Evolutionary conservation across 2,888 invertebrate species (phyloP).

Genomic region (Limnephilus rhombicus): DNA sequence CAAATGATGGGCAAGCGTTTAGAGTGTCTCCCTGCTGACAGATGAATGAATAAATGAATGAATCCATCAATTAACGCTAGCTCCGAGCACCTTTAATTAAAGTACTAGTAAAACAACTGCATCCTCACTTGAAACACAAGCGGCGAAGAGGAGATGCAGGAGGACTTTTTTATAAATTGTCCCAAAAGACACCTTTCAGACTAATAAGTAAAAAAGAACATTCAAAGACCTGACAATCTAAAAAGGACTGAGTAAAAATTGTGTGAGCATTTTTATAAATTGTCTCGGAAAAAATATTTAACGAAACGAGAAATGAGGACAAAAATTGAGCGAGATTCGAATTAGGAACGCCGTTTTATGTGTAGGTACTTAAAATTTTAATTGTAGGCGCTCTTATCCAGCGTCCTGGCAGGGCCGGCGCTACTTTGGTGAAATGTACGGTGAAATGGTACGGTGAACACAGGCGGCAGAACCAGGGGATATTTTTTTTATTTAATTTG

Average conservation of each 20-base stretch:
- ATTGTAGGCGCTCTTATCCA: slow-evolving; percentile 16
- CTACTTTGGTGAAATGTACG: too few relatives aligned
- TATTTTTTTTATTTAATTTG: background rate
- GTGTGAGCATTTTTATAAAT: background rate
- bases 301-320: background rate
- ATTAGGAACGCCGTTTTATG: background rate
- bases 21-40: too few relatives aligned
- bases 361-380: slow-evolving; percentile 29
- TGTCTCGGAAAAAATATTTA: background rate
- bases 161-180: background rate
- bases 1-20: too few relatives aligned
- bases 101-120: too few relatives aligned
- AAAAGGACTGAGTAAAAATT: background rate
- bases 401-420: background rate
- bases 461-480: background rate
- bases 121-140: too few relatives aligned
- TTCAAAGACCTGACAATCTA: background rate
- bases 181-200: background rate
- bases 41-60: too few relatives aligned
- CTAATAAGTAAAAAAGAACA: too few relatives aligned
- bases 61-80: too few relatives aligned
- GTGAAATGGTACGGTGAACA: background rate
- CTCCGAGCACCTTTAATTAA: too few relatives aligned
- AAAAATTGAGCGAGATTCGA: background rate
- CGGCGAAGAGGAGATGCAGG: background rate